These are phyloP conservation scores for Tanytarsus gracilentus DNA, from an alignment of 2,888 invertebrate species.

Conservation along the genomic window DNA sequence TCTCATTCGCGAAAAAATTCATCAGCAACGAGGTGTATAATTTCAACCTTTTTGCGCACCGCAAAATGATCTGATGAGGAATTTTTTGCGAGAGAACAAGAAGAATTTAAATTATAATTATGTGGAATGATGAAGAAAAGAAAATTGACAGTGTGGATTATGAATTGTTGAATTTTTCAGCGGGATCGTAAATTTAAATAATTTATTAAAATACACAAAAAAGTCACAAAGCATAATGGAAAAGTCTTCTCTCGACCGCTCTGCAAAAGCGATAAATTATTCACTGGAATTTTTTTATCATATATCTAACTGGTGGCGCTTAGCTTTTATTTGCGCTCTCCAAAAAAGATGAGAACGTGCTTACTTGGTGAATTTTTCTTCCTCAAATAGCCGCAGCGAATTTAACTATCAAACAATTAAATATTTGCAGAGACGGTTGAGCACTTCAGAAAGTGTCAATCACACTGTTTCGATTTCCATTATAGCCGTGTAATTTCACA, in stretches of 20 bases:
- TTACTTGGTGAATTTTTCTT: no score
- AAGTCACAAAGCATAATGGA: background rate
- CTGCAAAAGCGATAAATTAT: constrained; percentile 16
- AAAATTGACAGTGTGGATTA: constrained; percentile 7
- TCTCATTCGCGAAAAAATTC: no score
- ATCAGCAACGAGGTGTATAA: no score
- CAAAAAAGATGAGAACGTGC: background rate
- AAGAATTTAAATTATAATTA: no score
- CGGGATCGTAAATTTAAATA: constrained; percentile 12
- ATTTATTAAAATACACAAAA: background rate
- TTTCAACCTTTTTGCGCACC: no score
- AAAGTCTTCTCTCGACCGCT: no score
- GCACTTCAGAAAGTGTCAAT: background rate
- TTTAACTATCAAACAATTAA: background rate
- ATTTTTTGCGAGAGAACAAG: no score
- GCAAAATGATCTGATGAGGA: no score
- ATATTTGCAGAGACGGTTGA: background rate
- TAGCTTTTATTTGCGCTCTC: background rate
- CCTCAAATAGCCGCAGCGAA: background rate
- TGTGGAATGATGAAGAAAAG: background rate
- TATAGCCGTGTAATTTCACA: background rate
- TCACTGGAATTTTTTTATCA: background rate
- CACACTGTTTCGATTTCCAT: background rate
- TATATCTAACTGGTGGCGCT: constrained; percentile 3
- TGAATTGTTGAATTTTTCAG: constrained; percentile 14